Base-by-base conservation (phyloP, 1,140 invertebrate genomes). In the Laupala kohalensis region DNA sequence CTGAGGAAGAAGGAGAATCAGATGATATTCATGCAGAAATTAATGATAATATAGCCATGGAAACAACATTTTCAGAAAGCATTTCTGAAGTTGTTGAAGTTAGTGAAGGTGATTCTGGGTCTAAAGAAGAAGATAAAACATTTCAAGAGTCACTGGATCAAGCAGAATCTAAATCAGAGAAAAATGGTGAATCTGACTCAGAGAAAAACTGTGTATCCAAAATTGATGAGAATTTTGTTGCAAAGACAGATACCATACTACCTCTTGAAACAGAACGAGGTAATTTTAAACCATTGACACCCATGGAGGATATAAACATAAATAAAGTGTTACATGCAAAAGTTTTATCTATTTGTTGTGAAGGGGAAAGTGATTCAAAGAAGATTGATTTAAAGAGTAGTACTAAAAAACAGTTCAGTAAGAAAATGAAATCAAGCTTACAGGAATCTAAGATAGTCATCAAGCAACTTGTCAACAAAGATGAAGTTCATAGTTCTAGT, bases 241-340 rank as follows among this genome's bases (percentile, higher is more conserved):
- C n/a, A n/a, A n/a, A n/a, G n/a, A n/a, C n/a, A n/a, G n/a, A n/a
- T n/a, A n/a, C n/a, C n/a, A n/a, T n/a, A n/a, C n/a, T n/a, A n/a
- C n/a, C n/a, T n/a, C n/a, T n/a, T n/a, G n/a, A n/a, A n/a, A n/a
- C n/a, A n/a, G n/a, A n/a, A n/a, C n/a, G n/a, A n/a, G n/a, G n/a
- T n/a, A n/a, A n/a, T n/a, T n/a, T n/a, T n/a, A n/a, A n/a, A n/a
- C n/a, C n/a, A n/a, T n/a, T n/a, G 76, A 76, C 85, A 25, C 85
- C 85, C 0, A 86, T 91, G 81, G 86, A 88, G 6, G 90, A 92
- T 24, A 3, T 69, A 24, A 66, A 69, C 27, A 23, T 70, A 75
- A 87, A 87, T 69, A 88, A 90, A 77, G 82, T 91, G 5, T 76
- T 92, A 3, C 89, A 90, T 72, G 88, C 85, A 27, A 89, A 86